Conservation (phyloP, 1,140 invertebrate genomes). For the Drosophila novamexicana region DNA sequence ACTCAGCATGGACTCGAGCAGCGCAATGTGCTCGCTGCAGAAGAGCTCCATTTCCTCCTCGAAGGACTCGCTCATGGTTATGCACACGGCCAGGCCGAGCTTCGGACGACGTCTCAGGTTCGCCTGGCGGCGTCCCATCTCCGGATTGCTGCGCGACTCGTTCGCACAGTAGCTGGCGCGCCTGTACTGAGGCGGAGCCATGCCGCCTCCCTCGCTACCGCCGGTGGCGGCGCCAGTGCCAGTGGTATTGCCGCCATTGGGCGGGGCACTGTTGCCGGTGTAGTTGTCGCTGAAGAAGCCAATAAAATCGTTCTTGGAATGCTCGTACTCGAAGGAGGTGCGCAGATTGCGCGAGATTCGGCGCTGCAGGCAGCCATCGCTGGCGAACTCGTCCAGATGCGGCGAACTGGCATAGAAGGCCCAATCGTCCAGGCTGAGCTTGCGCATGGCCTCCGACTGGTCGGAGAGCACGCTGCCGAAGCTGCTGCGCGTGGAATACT, state of each 20-base stretch:
- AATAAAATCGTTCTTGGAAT: slow-evolving; percentile 80
- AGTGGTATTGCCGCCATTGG: neutral
- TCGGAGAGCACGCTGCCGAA: slow-evolving; percentile 79
- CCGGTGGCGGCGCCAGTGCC: slow-evolving; percentile 28
- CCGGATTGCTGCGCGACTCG: slow-evolving; percentile 82
- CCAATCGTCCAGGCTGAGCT: slow-evolving; percentile 79
- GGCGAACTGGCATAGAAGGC: slow-evolving; percentile 61
- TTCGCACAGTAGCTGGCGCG: slow-evolving; percentile 73
- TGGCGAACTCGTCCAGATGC: slow-evolving; percentile 65
- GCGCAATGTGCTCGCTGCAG: slow-evolving; percentile 91
- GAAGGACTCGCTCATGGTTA: slow-evolving; percentile 80
- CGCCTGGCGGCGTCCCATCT: slow-evolving; percentile 70
- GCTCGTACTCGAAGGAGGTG: slow-evolving; percentile 83
- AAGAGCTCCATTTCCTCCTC: slow-evolving; percentile 88
- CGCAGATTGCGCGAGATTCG: slow-evolving; percentile 82
- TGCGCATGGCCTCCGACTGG: slow-evolving; percentile 69
- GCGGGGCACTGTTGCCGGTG: neutral
- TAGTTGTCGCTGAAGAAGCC: slow-evolving; percentile 83
- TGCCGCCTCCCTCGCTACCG: slow-evolving; percentile 75
- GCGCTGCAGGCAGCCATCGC: slow-evolving; percentile 79
- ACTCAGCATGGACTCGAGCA: slow-evolving; percentile 92
- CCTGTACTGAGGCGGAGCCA: slow-evolving; percentile 66
- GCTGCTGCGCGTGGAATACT: slow-evolving; percentile 83
- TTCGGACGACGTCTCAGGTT: slow-evolving; percentile 83
- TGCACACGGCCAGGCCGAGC: slow-evolving; percentile 86